Evolutionary conservation across 2,888 invertebrate genomes (phyloP).

Genomic region (Sesia apiformis): DNA sequence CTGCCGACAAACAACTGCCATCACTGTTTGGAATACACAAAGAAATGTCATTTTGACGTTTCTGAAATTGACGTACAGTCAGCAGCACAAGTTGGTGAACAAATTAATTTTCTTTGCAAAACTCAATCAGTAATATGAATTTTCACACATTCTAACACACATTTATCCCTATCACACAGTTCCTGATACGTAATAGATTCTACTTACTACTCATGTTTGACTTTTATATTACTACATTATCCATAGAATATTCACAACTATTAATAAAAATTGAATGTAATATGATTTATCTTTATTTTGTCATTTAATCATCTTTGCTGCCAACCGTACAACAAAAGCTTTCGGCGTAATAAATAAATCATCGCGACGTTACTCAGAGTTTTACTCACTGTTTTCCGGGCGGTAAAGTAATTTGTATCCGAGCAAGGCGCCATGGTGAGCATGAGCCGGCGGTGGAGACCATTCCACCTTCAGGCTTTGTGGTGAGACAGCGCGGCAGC

Average conservation of each 20-base stretch:
- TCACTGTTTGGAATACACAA: constrained; percentile 46
- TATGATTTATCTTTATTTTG: too few species aligned
- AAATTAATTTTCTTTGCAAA: too few species aligned
- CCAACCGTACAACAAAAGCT: background rate
- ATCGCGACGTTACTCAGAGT: background rate
- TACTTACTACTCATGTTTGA: too few species aligned
- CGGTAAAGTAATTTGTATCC: constrained; percentile 92
- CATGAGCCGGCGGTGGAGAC: constrained; percentile 81
- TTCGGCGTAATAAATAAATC: background rate
- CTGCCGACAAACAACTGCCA: constrained; percentile 71
- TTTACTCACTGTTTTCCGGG: constrained; percentile 70
- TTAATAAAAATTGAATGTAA: too few species aligned
- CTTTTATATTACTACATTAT: too few species aligned
- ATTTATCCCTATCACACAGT: too few species aligned
- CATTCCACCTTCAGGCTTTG: constrained; percentile 88
- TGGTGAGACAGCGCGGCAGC: constrained; percentile 84
- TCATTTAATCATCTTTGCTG: too few species aligned
- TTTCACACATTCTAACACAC: too few species aligned
- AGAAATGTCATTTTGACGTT: background rate
- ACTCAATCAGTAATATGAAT: too few species aligned
- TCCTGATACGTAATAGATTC: too few species aligned
- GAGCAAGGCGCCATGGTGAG: constrained; percentile 83
- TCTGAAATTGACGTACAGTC: background rate
- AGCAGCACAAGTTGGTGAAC: background rate
- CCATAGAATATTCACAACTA: too few species aligned